Evolutionary conservation across 2,113 vertebrate species (phyloP).

Genomic region (Blennius ocellaris): DNA sequence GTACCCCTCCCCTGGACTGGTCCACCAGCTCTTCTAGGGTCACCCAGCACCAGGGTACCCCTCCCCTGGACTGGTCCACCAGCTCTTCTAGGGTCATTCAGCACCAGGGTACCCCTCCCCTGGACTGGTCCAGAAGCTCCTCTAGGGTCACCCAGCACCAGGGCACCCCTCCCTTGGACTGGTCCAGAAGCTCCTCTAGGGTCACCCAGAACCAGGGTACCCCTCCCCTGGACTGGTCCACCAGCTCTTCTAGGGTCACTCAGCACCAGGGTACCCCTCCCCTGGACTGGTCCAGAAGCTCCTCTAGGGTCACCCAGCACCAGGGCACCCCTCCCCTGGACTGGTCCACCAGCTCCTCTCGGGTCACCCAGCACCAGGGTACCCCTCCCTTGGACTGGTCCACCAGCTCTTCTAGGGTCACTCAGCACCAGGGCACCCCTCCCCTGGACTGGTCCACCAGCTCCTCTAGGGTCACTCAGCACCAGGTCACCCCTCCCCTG

Average conservation of each 20-base stretch:
- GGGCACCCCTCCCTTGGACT: slow-evolving; percentile 14
- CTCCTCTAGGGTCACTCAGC: slow-evolving; percentile 29
- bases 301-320: no score
- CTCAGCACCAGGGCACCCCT: no score
- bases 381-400: slow-evolving; percentile 16
- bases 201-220: no score
- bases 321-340: no score
- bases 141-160: slow-evolving; percentile 46
- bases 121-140: slow-evolving; percentile 49
- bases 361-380: slow-evolving; percentile 17
- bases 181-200: no score
- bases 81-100: no score
- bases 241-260: slow-evolving; percentile 67
- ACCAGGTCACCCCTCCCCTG: slow-evolving; percentile 82
- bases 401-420: no score
- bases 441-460: no score
- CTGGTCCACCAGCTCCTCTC: slow-evolving; percentile 59
- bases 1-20: slow-evolving; percentile 79
- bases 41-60: not conserved
- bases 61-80: slow-evolving; percentile 15
- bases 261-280: slow-evolving; percentile 14
- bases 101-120: no score
- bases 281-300: no score
- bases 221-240: no score
- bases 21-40: no score